Conservation (phyloP, 2,888 invertebrate species). For the Agrypnus murinus region DNA sequence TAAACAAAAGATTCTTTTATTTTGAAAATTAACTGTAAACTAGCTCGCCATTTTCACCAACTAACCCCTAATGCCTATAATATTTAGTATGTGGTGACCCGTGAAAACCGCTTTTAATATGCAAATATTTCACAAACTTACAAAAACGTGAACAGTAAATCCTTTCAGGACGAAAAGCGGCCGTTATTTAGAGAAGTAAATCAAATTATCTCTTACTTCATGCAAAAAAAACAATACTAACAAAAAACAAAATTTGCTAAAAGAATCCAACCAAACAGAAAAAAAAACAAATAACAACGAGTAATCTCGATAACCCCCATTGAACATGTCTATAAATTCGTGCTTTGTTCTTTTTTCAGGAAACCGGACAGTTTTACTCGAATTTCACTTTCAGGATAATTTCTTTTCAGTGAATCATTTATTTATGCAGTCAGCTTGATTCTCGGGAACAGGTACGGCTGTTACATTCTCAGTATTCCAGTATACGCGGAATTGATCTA, state of each 20-base stretch:
- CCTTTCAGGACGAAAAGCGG: too few species aligned
- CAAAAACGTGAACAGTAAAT: background rate
- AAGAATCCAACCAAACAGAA: background rate
- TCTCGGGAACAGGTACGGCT: background rate
- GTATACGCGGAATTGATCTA: constrained; percentile 17
- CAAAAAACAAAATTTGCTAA: too few species aligned
- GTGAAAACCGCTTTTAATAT: constrained; percentile 7
- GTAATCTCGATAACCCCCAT: background rate
- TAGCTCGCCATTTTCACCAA: constrained; percentile 5
- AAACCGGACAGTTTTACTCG: constrained; percentile 30
- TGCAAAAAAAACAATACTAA: too few species aligned
- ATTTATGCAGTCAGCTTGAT: constrained; percentile 10
- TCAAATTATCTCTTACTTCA: too few species aligned
- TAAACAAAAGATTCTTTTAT: too few species aligned
- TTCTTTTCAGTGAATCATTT: constrained; percentile 30
- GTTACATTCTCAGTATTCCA: constrained; percentile 6
- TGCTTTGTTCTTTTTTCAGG: constrained; percentile 13
- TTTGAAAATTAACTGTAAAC: too few species aligned
- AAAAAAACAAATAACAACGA: too few species aligned
- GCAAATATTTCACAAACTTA: background rate
- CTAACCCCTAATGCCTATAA: constrained; percentile 21
- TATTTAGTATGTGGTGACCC: constrained; percentile 22
- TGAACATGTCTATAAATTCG: constrained; percentile 1
- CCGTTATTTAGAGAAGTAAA: too few species aligned
- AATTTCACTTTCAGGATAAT: constrained; percentile 36